Percentiles rank a stretch among this genome's conserved stretches.
These are phyloP conservation scores for Atta cephalotes DNA, from an alignment of 1,140 invertebrate species.

Conservation along the genomic window DNA sequence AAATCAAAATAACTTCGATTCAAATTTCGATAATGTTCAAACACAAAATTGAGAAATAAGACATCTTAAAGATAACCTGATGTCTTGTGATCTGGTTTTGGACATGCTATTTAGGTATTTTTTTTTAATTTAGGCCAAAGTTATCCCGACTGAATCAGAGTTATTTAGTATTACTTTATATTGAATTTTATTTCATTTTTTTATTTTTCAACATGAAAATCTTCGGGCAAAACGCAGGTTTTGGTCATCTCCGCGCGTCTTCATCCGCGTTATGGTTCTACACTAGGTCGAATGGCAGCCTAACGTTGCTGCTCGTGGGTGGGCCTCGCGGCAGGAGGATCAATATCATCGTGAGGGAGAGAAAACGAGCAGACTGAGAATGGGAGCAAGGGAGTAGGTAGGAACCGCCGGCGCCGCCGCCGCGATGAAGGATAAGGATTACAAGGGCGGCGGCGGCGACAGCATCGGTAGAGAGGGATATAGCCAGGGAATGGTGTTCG, in stretches of 20 bases:
- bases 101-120: too few relatives aligned
- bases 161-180: too few relatives aligned
- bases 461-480: background rate
- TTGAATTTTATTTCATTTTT: conserved; percentile 1
- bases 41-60: too few relatives aligned
- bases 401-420: conserved; percentile 40
- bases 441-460: conserved; percentile 45
- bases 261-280: conserved; percentile 64
- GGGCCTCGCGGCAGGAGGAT: conserved; percentile 78
- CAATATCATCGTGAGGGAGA: conserved; percentile 83
- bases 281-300: conserved; percentile 74
- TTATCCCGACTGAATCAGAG: too few relatives aligned
- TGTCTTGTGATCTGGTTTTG: too few relatives aligned
- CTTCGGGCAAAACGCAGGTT: background rate
- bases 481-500: background rate
- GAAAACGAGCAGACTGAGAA: conserved; percentile 75
- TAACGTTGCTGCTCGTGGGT: conserved; percentile 68
- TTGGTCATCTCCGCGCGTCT: conserved; percentile 12
- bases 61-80: too few relatives aligned
- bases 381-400: conserved; percentile 73
- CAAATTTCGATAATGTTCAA: too few relatives aligned
- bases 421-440: conserved; percentile 76
- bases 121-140: too few relatives aligned
- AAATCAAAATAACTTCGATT: too few relatives aligned
- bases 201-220: background rate